Base-by-base conservation (phyloP, 1,140 invertebrate genomes). In the Epicauta chinensis region DNA sequence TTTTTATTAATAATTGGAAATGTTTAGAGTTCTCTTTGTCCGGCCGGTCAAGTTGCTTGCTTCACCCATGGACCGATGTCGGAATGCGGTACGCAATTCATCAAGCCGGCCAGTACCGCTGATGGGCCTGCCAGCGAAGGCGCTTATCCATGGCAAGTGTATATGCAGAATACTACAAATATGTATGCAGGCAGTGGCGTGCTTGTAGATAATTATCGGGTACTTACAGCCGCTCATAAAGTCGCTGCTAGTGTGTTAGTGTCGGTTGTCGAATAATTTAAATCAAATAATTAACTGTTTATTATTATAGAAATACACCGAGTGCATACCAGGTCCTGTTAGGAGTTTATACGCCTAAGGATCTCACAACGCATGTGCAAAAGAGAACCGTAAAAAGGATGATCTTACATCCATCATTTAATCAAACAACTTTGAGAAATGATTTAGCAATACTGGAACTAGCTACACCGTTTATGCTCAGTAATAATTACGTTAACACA, bases 381-480 rank as follows among this genome's bases (percentile, higher is more conserved):
- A 56, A 15, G 16, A 49, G 54, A 13, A 43, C 45, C 16, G 59
- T 59, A 11, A 23, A 56, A 10, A 15, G 38, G 12, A 56, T n/a
- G 14, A 40, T 34, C n/a, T 55, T 77, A 5, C 80, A 86, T 61
- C 74, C 76, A 0, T 53, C 71, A 12, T 87, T n/a, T n/a, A n/a
- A n/a, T n/a, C n/a, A n/a, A n/a, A n/a, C n/a, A n/a, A n/a, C n/a
- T n/a, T n/a, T n/a, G n/a, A n/a, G n/a, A n/a, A n/a, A n/a, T n/a
- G n/a, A n/a, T n/a, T n/a, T n/a, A n/a, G n/a, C n/a, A n/a, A n/a
- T n/a, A n/a, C n/a, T n/a, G n/a, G n/a, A n/a, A n/a, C n/a, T n/a
- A n/a, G n/a, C n/a, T n/a, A n/a, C n/a, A n/a, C n/a, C n/a, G n/a
- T n/a, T n/a, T n/a, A n/a, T n/a, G n/a, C n/a, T n/a, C n/a, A n/a